Conservation (phyloP, 2,797 vertebrate genomes). For the Ptychadena robeensis region DNA sequence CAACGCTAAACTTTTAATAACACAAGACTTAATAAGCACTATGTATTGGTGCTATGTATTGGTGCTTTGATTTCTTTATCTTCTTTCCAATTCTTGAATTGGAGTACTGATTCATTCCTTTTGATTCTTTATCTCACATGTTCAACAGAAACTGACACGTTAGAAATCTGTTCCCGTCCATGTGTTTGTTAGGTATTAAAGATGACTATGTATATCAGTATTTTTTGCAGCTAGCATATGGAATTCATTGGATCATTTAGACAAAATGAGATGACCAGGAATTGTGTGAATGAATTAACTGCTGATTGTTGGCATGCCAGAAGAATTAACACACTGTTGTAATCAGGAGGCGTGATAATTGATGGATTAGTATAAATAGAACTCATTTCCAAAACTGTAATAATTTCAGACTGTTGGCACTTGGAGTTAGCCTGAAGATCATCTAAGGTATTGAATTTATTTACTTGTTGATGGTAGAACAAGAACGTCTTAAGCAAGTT, state of each 20-base stretch:
- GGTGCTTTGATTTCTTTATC: too few relatives aligned
- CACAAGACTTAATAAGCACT: too few relatives aligned
- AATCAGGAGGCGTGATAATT: conserved; percentile 20
- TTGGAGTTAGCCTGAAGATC: conserved; percentile 22
- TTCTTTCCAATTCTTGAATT: neutral
- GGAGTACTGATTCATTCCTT: neutral
- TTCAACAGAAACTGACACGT: neutral
- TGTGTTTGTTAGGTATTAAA: conserved; percentile 14
- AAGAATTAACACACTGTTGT: conserved; percentile 27
- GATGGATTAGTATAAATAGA: conserved; percentile 50
- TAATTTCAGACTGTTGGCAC: neutral
- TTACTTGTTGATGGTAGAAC: neutral
- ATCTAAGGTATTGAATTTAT: conserved; percentile 21
- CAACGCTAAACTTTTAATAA: too few relatives aligned
- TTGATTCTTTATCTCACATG: conserved; percentile 8
- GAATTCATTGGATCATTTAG: conserved; percentile 30
- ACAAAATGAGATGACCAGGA: conserved; percentile 24
- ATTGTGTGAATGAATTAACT: conserved; percentile 11
- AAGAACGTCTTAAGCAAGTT: neutral
- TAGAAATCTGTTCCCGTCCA: neutral
- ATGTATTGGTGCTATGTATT: too few relatives aligned
- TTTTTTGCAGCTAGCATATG: conserved; percentile 11
- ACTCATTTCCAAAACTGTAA: neutral
- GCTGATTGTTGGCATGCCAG: conserved; percentile 33
- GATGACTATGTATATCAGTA: conserved; percentile 19